These are phyloP conservation scores for Apamea monoglypha DNA, from an alignment of 2,888 invertebrate species.

Conservation along the genomic window DNA sequence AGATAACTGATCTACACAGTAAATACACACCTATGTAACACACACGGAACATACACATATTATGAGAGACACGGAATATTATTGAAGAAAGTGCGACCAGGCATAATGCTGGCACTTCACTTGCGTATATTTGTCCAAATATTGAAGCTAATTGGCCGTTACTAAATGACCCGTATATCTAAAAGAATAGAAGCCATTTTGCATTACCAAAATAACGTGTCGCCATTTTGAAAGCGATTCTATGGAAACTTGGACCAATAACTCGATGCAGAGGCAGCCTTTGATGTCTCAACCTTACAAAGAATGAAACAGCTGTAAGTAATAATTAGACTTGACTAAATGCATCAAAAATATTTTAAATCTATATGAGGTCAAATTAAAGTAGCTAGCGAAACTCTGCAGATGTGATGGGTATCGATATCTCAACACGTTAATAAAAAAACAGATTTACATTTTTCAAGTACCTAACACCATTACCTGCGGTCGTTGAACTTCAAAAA, in stretches of 20 bases:
- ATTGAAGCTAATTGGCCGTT: not conserved
- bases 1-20: conserved; percentile 11
- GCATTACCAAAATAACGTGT: not conserved
- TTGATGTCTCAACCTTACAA: not conserved
- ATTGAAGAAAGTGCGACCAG: not conserved
- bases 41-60: not conserved
- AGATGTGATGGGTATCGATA: no score
- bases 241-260: conserved; percentile 2
- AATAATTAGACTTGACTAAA: no score
- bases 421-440: no score
- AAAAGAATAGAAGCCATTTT: not conserved
- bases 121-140: not conserved
- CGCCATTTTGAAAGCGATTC: not conserved
- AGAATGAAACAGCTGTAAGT: not conserved
- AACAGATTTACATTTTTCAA: no score
- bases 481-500: no score
- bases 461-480: no score
- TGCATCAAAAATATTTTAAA: no score
- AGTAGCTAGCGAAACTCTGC: no score
- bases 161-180: not conserved
- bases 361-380: not conserved
- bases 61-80: not conserved
- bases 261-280: not conserved
- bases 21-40: conserved; percentile 30
- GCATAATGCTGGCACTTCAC: not conserved